Percentiles rank a stretch among this genome's conserved stretches.
phyloP scores from a whole-genome alignment of 2,888 invertebrate species.

The Apodemia hepburni region DNA sequence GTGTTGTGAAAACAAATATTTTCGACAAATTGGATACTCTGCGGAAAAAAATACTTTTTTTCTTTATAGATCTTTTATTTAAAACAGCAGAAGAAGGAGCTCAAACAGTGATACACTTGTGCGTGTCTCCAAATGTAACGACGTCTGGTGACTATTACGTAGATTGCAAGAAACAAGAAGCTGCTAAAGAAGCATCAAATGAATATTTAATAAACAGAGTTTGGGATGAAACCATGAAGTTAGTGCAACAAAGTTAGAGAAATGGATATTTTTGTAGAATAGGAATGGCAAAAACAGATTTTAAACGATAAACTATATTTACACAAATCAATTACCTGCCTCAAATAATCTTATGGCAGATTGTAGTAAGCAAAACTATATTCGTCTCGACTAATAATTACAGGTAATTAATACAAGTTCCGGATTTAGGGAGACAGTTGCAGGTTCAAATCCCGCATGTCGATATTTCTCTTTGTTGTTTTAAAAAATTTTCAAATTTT shows the following conservation, averaged over 20 bases:
- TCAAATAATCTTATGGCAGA: too few relatives aligned
- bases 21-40: conserved; percentile 80
- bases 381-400: too few relatives aligned
- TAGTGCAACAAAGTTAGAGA: conserved; percentile 9
- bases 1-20: conserved; percentile 88
- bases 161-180: conserved; percentile 83
- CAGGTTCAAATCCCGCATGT: too few relatives aligned
- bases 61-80: conserved; percentile 81
- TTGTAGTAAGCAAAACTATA: too few relatives aligned
- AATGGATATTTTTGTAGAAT: not conserved
- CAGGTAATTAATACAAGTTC: too few relatives aligned
- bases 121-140: conserved; percentile 86
- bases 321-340: too few relatives aligned
- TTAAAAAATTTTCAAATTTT: too few relatives aligned
- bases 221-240: conserved; percentile 81
- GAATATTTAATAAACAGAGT: conserved; percentile 85
- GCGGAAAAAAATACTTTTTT: conserved; percentile 64
- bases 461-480: too few relatives aligned
- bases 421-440: too few relatives aligned
- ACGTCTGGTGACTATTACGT: conserved; percentile 87
- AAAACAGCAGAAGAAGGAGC: conserved; percentile 88
- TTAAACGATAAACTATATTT: too few relatives aligned
- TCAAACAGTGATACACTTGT: conserved; percentile 87
- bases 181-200: conserved; percentile 79
- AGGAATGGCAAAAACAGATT: too few relatives aligned